Evolutionary conservation across 2,113 vertebrate genomes (phyloP).

Genomic region (Tautogolabrus adspersus): DNA sequence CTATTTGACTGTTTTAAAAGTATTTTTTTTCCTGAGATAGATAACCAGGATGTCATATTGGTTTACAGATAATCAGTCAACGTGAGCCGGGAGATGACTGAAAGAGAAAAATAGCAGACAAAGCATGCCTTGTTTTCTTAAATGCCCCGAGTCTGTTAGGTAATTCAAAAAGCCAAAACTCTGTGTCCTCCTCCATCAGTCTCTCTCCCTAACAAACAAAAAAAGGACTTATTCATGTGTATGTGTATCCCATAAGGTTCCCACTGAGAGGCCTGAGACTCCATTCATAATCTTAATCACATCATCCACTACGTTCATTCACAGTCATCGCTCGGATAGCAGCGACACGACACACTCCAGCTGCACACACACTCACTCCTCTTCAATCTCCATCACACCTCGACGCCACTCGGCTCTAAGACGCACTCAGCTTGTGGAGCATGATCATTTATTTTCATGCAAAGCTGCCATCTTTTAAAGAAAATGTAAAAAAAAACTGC

Average conservation of each 20-base stretch:
- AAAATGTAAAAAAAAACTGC: neutral
- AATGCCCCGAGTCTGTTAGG: no score
- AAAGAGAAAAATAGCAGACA: no score
- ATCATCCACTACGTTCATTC: neutral
- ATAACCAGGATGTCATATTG: no score
- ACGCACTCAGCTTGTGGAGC: neutral
- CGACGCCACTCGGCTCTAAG: neutral
- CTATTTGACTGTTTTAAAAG: no score
- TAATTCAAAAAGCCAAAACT: no score
- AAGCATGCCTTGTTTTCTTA: no score
- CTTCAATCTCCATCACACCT: neutral
- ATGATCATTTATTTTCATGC: neutral
- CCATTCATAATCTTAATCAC: constrained; percentile 10
- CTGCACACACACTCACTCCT: neutral
- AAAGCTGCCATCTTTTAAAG: neutral
- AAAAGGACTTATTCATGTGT: no score
- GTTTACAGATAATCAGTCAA: no score
- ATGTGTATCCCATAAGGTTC: neutral
- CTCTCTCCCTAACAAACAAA: no score
- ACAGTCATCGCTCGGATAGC: neutral
- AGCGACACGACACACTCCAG: neutral
- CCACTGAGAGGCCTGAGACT: neutral
- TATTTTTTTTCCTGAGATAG: no score
- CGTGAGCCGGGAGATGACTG: no score
- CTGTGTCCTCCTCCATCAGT: no score